Evolutionary conservation across 2,113 vertebrate genomes (phyloP).

Genomic region (Odontesthes bonariensis): DNA sequence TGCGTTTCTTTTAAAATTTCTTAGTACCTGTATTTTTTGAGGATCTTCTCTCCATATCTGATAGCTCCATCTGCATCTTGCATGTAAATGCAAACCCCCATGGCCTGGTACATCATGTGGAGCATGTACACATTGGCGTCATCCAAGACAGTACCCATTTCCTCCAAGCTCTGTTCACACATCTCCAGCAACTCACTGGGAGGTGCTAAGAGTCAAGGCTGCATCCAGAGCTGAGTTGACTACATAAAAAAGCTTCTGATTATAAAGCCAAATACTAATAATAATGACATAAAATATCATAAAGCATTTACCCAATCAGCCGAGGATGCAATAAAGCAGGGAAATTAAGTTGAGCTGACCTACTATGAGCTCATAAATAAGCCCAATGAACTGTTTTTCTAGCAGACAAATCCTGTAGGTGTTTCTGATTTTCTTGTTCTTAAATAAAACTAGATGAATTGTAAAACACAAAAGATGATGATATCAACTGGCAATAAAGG

Average conservation of each 20-base stretch:
- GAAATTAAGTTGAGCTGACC: too few species aligned
- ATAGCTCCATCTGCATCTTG: conserved; percentile 89
- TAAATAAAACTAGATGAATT: background rate
- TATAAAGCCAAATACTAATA: background rate
- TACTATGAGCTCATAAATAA: too few species aligned
- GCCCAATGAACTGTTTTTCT: too few species aligned
- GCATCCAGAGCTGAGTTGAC: background rate
- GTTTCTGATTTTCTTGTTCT: too few species aligned
- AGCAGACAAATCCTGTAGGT: too few species aligned
- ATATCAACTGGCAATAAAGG: conserved; percentile 77
- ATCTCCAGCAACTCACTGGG: conserved; percentile 94
- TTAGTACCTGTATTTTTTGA: conserved; percentile 90
- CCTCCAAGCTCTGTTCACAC: conserved; percentile 93
- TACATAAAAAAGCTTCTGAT: background rate
- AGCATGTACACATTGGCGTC: conserved; percentile 94
- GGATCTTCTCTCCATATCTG: conserved; percentile 91
- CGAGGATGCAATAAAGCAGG: too few species aligned
- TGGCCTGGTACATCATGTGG: conserved; percentile 99
- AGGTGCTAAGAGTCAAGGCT: conserved; percentile 89
- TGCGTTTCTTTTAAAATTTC: background rate
- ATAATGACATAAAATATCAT: too few species aligned
- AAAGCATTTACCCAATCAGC: too few species aligned
- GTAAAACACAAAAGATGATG: background rate
- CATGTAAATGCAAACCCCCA: conserved; percentile 94
- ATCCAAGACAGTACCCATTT: conserved; percentile 91